Evolutionary conservation across 2,888 invertebrate species (phyloP), one percentile per base, ranked within the genome.

Genomic region (Eristalis pertinax): DNA sequence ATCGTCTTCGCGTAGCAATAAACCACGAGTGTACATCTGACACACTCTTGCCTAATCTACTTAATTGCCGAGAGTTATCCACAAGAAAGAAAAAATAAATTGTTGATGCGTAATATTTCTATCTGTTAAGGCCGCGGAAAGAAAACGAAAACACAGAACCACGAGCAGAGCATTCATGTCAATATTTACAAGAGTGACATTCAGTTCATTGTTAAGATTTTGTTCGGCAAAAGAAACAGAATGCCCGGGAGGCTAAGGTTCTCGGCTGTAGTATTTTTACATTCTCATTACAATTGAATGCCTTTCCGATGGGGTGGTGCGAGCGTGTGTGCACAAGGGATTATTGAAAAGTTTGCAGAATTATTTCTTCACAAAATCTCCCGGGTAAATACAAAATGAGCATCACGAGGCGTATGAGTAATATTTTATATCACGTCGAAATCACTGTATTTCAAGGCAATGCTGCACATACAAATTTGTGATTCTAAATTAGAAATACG

Each of bases 151-250:
- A 35, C 26, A 67, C 26, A 67, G 24, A 76, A 41, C 41, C 60
- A 50, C 50, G 8, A 50, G 50, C 60, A 67, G 35, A 75, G 19
- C 76, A 60, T 29, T 76, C 62, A 19, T 24, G 43, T 43, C 43
- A 76, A 76, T 76, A 76, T 76, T 76, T 62, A 62, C 68, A 43
- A 43, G 62, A 24, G 24, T 68, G 62, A 29, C 68, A 76, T 43
- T 60, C 60, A 10, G n/a, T 68, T 43, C 62, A 19, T 50, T 50
- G 50, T 50, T 19, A 50, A 50, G 50, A 19, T 50, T 22, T 43
- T 62, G 62, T 72, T 73, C 32, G 8, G 50, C 50, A 50, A 19
- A 50, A 19, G 19, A 19, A n/a, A 19, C 5, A 5, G 7, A 19
- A 19, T 50, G 50, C 19, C 50, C 8, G 50, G 50, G 50, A 50